A percentile compares a stretch with the other conserved stretches of the same genome.
phyloP scores from a whole-genome alignment of 2,888 invertebrate genomes.

The Tipula confusa region DNA sequence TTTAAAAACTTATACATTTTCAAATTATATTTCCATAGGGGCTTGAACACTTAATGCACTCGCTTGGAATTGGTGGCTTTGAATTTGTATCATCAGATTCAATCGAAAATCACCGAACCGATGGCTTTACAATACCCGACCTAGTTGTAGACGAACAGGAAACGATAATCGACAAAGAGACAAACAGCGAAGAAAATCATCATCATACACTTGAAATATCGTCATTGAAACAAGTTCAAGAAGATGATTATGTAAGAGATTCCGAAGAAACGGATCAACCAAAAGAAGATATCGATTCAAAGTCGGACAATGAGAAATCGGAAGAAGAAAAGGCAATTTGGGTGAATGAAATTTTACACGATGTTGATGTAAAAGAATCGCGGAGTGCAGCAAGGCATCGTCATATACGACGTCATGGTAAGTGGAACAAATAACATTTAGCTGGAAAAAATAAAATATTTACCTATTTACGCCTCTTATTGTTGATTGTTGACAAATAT shows the following conservation, averaged over 20 bases:
- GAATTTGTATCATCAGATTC: conserved; percentile 52
- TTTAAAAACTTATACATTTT: neutral
- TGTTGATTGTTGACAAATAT: neutral
- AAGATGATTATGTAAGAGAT: conserved; percentile 30
- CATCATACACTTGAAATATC: neutral
- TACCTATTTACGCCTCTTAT: neutral
- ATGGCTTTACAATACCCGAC: conserved; percentile 31
- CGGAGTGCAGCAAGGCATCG: conserved; percentile 39
- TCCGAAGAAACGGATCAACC: neutral
- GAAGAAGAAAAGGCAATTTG: neutral
- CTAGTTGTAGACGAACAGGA: conserved; percentile 28
- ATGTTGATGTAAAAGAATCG: neutral
- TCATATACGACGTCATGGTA: conserved; percentile 47
- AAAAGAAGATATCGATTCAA: neutral
- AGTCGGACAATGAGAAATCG: conserved; percentile 33
- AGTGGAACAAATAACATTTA: conserved; percentile 4
- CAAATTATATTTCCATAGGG: conserved; percentile 51
- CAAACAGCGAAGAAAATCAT: neutral
- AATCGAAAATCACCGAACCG: conserved; percentile 45
- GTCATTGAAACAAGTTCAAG: conserved; percentile 29
- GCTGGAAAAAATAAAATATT: neutral
- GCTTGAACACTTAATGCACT: conserved; percentile 63
- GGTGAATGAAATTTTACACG: neutral
- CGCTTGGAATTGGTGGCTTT: conserved; percentile 60
- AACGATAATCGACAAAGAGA: neutral